A percentile compares a stretch with the other conserved stretches of the same genome.
These are phyloP conservation scores for Apotomis turbidana DNA, from an alignment of 2,888 invertebrate genomes.

Conservation along the genomic window DNA sequence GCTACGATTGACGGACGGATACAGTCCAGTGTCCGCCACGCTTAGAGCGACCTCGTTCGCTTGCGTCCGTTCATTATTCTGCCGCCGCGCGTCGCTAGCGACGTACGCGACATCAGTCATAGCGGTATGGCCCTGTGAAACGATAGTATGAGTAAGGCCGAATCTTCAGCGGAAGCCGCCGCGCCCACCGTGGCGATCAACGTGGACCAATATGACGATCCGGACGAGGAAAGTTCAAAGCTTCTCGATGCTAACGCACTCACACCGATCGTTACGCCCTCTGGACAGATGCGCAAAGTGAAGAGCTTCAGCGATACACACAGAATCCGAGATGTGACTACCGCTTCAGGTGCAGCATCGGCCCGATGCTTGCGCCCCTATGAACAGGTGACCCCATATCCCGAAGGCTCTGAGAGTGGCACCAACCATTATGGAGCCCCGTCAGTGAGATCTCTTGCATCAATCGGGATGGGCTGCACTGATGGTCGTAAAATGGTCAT, in stretches of 20 bases:
- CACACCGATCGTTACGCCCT: constrained; percentile 71
- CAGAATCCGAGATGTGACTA: constrained; percentile 73
- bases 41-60: constrained; percentile 92
- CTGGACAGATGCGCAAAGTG: constrained; percentile 81
- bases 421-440: constrained; percentile 86
- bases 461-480: constrained; percentile 94
- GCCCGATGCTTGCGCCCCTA: constrained; percentile 77
- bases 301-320: constrained; percentile 81
- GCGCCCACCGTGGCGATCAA: constrained; percentile 75
- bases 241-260: constrained; percentile 69
- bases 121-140: constrained; percentile 80
- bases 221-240: constrained; percentile 71
- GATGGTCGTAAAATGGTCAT: constrained; percentile 94
- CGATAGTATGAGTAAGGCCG: constrained; percentile 78
- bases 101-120: constrained; percentile 73
- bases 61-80: constrained; percentile 85
- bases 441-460: constrained; percentile 91
- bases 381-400: constrained; percentile 76
- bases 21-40: constrained; percentile 70
- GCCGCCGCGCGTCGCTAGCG: constrained; percentile 75
- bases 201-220: constrained; percentile 72
- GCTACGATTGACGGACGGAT: constrained; percentile 73
- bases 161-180: constrained; percentile 72
- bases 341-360: constrained; percentile 77
- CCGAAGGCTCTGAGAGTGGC: constrained; percentile 85